Conservation (phyloP, 2,888 invertebrate genomes). For the Rotaria magnacalcarata region DNA sequence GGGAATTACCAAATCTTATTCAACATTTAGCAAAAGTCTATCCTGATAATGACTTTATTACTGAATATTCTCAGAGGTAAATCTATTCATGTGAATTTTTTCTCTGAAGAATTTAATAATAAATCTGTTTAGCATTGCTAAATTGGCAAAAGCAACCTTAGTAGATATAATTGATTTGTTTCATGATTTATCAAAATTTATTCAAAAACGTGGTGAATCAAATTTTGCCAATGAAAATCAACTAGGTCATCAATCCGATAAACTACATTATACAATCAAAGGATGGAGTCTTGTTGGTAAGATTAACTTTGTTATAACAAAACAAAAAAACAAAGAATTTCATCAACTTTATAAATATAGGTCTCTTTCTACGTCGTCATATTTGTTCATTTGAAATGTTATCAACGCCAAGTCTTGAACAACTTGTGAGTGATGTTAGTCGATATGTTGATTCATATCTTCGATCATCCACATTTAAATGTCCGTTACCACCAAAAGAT, state of each 20-base stretch:
- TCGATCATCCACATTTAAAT: neutral
- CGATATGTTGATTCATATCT: neutral
- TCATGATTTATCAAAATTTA: slow-evolving; percentile 27
- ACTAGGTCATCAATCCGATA: neutral
- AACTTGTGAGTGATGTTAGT: slow-evolving; percentile 17
- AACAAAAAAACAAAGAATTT: neutral
- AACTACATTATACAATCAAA: neutral
- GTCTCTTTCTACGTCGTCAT: slow-evolving; percentile 28
- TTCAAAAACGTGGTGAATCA: neutral
- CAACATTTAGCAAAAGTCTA: slow-evolving; percentile 20
- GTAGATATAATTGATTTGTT: neutral
- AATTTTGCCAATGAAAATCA: neutral
- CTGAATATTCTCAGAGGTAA: slow-evolving; percentile 22
- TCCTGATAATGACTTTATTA: slow-evolving; percentile 18
- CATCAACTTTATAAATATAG: neutral
- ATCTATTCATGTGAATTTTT: neutral
- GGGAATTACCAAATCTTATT: slow-evolving; percentile 18
- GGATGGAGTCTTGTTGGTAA: slow-evolving; percentile 37
- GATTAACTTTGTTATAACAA: neutral
- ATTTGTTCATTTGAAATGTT: slow-evolving; percentile 35
- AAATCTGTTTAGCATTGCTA: neutral
- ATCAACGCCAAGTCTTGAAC: neutral
- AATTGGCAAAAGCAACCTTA: neutral
- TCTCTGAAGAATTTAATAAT: neutral
- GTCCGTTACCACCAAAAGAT: neutral